Conservation (phyloP, 1,140 invertebrate genomes). For the Penaeus indicus region DNA sequence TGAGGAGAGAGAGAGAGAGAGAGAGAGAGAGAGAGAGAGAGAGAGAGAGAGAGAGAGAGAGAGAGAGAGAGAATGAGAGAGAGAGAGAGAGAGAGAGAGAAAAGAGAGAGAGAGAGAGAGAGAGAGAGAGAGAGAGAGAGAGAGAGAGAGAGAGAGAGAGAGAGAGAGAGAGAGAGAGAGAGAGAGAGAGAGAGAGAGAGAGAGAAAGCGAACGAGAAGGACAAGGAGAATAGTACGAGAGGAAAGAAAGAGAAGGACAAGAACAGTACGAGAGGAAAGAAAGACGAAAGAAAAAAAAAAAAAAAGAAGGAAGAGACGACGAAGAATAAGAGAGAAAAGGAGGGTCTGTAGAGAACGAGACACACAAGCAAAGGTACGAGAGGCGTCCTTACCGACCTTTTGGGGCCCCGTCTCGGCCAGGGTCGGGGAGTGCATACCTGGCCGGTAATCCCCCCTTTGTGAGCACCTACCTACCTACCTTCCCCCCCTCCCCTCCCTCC, state of each 20-base stretch:
- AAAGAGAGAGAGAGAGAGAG: too few relatives aligned
- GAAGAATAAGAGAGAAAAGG: not conserved
- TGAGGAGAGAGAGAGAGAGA: too few relatives aligned
- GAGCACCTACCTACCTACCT: not conserved
- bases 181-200: too few relatives aligned
- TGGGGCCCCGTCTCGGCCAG: not conserved
- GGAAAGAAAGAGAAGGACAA: not conserved
- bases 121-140: too few relatives aligned
- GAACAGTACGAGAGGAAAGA: not conserved
- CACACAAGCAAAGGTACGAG: not conserved
- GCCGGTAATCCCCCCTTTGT: conserved; percentile 5
- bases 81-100: too few relatives aligned
- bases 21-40: too few relatives aligned
- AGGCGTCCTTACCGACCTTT: not conserved
- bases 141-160: too few relatives aligned
- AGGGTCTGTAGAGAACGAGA: not conserved
- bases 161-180: too few relatives aligned
- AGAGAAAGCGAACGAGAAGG: not conserved
- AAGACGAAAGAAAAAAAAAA: not conserved
- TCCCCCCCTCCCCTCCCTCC: not conserved
- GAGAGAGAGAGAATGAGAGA: too few relatives aligned
- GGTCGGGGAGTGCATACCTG: conserved; percentile 17
- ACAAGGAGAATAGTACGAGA: not conserved
- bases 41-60: too few relatives aligned
- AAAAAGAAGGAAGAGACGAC: not conserved